Conservation (phyloP, 2,888 invertebrate genomes). For the Sepioteuthis lessoniana region DNA sequence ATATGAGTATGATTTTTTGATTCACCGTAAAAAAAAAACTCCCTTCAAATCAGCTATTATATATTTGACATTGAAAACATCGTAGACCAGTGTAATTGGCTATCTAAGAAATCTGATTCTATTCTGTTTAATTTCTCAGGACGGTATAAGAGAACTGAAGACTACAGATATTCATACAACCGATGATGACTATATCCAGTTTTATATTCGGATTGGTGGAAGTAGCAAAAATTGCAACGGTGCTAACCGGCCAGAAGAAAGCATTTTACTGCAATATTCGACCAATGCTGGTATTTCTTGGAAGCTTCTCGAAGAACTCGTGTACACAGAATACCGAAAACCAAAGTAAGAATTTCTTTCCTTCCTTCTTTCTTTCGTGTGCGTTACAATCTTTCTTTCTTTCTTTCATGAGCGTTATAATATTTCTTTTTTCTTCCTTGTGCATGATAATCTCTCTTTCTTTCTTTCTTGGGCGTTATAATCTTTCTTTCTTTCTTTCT, state of each 20-base stretch:
- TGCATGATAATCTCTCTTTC: too few species aligned
- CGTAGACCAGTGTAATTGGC: too few species aligned
- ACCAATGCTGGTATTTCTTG: slow-evolving; percentile 74
- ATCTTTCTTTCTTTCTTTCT: too few species aligned
- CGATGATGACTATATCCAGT: slow-evolving; percentile 71
- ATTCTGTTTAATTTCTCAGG: slow-evolving; percentile 40
- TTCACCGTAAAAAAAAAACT: too few species aligned
- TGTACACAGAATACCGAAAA: slow-evolving; percentile 63
- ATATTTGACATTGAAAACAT: too few species aligned
- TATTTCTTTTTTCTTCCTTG: too few species aligned
- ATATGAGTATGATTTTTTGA: too few species aligned
- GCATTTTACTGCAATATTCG: slow-evolving; percentile 74
- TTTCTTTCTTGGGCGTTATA: too few species aligned
- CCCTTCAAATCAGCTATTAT: too few species aligned
- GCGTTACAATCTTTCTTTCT: too few species aligned
- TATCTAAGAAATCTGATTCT: too few species aligned
- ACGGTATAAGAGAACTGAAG: slow-evolving; percentile 69
- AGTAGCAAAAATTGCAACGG: slow-evolving; percentile 68
- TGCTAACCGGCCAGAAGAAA: slow-evolving; percentile 69
- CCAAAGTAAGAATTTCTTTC: slow-evolving; percentile 64
- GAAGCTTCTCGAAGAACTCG: slow-evolving; percentile 72
- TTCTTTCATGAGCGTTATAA: too few species aligned
- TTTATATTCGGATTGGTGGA: slow-evolving; percentile 72
- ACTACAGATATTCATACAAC: slow-evolving; percentile 71
- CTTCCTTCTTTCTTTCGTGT: neutral